Evolutionary conservation across 2,888 invertebrate genomes (phyloP).

Genomic region (Tetragonisca angustula): DNA sequence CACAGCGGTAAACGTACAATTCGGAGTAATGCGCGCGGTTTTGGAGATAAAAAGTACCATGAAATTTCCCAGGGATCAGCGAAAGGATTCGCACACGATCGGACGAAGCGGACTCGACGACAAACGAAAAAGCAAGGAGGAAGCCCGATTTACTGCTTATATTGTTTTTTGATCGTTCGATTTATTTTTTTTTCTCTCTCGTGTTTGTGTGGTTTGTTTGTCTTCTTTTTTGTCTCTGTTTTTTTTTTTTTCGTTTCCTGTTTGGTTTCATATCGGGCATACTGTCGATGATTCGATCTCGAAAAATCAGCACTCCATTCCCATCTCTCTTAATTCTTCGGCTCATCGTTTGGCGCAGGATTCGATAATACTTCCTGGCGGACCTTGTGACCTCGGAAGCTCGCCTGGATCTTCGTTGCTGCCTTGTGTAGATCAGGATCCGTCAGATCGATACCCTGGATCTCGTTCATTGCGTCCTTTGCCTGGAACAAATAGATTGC

Average conservation of each 20-base stretch:
- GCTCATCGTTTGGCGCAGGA: constrained; percentile 44
- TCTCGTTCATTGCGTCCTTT: constrained; percentile 86
- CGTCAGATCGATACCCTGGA: constrained; percentile 92
- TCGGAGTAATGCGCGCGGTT: neutral
- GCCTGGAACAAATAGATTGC: constrained; percentile 75
- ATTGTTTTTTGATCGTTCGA: constrained; percentile 25
- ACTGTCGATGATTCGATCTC: constrained; percentile 47
- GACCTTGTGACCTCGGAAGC: constrained; percentile 95
- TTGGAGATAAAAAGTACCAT: neutral
- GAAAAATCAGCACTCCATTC: constrained; percentile 32
- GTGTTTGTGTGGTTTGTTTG: neutral
- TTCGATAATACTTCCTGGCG: constrained; percentile 87
- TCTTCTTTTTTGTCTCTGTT: neutral
- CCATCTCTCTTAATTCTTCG: constrained; percentile 69
- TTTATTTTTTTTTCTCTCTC: constrained; percentile 2
- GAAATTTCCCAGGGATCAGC: constrained; percentile 19
- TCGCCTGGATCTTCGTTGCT: constrained; percentile 96
- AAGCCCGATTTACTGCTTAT: constrained; percentile 39
- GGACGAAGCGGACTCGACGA: constrained; percentile 50
- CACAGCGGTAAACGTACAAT: neutral
- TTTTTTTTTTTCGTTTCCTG: neutral
- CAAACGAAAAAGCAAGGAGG: constrained; percentile 40
- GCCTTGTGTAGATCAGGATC: constrained; percentile 95
- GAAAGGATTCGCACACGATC: constrained; percentile 27
- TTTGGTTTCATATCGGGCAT: constrained; percentile 42